phyloP scores from a whole-genome alignment of 2,113 vertebrate species.

The Gasterosteus aculeatus region DNA sequence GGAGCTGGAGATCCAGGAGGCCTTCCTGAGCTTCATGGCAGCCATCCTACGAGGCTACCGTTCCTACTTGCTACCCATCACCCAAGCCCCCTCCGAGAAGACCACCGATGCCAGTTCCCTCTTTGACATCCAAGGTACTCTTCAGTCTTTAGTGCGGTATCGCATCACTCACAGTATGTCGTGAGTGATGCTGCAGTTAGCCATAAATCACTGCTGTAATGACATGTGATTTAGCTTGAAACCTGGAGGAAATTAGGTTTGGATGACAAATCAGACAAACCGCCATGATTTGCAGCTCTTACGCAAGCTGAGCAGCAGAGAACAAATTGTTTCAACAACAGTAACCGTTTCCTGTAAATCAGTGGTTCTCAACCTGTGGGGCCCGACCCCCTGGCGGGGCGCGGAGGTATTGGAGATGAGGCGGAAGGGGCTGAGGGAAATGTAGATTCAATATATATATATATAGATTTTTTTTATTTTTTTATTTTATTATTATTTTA shows the following conservation, averaged over 20 bases:
- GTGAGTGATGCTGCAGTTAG: constrained; percentile 42
- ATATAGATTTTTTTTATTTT: no score
- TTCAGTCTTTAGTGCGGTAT: constrained; percentile 2
- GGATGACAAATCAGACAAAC: constrained; percentile 57
- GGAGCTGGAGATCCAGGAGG: constrained; percentile 97
- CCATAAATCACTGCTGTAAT: constrained; percentile 60
- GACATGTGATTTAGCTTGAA: constrained; percentile 59
- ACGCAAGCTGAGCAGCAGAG: constrained; percentile 53
- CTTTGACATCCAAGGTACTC: constrained; percentile 93
- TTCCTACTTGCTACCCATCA: constrained; percentile 94
- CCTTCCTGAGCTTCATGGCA: constrained; percentile 97
- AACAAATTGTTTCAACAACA: constrained; percentile 40
- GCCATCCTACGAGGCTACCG: constrained; percentile 97
- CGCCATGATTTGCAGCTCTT: constrained; percentile 67
- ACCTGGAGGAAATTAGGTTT: constrained; percentile 58
- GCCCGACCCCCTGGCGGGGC: no score
- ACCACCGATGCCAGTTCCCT: constrained; percentile 96
- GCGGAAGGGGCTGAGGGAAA: no score
- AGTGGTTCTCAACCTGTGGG: no score
- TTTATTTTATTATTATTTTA: no score
- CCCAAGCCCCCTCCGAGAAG: constrained; percentile 96
- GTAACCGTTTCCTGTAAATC: constrained; percentile 52
- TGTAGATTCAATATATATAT: no score
- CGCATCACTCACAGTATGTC: background rate
- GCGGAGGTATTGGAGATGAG: no score